phyloP scores from a whole-genome alignment of 2,888 invertebrate species.

The Lamellibrachia columna region DNA sequence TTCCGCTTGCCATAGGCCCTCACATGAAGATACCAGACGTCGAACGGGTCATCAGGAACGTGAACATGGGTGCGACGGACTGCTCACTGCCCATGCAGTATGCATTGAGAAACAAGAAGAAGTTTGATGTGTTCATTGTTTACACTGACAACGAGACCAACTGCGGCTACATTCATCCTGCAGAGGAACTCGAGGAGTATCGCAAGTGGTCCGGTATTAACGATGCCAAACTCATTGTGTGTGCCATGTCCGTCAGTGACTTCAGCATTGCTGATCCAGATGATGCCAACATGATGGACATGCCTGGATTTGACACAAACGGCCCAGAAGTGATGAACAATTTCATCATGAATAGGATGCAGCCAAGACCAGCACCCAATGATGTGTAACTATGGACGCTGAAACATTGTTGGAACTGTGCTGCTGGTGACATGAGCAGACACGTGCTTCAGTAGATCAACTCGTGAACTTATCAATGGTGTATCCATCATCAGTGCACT shows the following conservation, averaged over 20 bases:
- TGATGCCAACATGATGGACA: constrained; percentile 65
- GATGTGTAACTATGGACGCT: neutral
- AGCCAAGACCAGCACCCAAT: neutral
- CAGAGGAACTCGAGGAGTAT: constrained; percentile 71
- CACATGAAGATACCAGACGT: constrained; percentile 43
- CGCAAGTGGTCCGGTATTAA: constrained; percentile 65
- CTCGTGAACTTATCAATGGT: neutral
- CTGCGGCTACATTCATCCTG: constrained; percentile 67
- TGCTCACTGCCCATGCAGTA: constrained; percentile 67
- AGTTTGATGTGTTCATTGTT: constrained; percentile 78
- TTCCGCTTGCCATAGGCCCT: constrained; percentile 39
- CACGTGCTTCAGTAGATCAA: neutral
- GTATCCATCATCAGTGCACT: neutral
- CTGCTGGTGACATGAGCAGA: neutral
- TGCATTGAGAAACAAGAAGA: constrained; percentile 72
- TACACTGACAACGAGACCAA: constrained; percentile 71
- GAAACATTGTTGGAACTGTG: neutral
- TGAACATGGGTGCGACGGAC: constrained; percentile 51
- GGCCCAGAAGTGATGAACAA: constrained; percentile 61
- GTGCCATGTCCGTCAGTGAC: constrained; percentile 58
- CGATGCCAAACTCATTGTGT: constrained; percentile 52
- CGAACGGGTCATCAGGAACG: constrained; percentile 7
- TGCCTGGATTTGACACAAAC: constrained; percentile 64
- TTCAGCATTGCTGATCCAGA: constrained; percentile 66
- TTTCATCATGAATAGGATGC: neutral